Percentiles rank a stretch among this genome's conserved stretches.
Evolutionary conservation across 2,797 vertebrate genomes (phyloP).

Genomic region (Neomorphus geoffroyi): DNA sequence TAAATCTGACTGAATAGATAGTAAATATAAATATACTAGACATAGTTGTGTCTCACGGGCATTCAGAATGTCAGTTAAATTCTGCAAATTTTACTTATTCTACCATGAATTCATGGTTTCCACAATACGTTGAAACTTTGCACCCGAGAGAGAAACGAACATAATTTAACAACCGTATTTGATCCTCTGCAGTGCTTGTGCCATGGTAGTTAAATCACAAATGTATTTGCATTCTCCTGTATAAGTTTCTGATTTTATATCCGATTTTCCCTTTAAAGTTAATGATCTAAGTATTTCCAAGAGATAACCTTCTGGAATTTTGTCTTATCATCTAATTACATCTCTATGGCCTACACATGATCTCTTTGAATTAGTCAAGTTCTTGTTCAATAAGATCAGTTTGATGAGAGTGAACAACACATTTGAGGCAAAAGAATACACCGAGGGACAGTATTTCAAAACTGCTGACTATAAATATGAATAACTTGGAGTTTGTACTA

Average conservation of each 20-base stretch:
- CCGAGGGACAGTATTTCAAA: constrained; percentile 7
- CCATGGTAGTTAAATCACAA: neutral
- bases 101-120: neutral
- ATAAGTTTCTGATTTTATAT: neutral
- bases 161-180: neutral
- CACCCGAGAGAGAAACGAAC: neutral
- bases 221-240: constrained; percentile 8
- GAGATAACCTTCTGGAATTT: neutral
- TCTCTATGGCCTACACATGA: neutral
- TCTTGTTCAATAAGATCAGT: neutral
- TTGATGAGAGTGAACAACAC: neutral
- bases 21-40: too few relatives aligned
- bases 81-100: neutral
- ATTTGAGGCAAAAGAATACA: neutral
- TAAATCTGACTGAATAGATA: neutral
- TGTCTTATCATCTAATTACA: neutral
- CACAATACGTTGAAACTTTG: neutral
- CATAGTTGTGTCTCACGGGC: neutral
- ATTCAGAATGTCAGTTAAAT: neutral
- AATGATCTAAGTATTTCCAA: constrained; percentile 49
- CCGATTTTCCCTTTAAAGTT: constrained; percentile 24
- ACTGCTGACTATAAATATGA: constrained; percentile 41
- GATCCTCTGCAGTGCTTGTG: neutral
- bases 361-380: neutral
- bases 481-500: constrained; percentile 24